A percentile compares a stretch with the other conserved stretches of the same genome.
Conservation (phyloP, 2,888 invertebrate genomes). For the Drosophila greeni region DNA sequence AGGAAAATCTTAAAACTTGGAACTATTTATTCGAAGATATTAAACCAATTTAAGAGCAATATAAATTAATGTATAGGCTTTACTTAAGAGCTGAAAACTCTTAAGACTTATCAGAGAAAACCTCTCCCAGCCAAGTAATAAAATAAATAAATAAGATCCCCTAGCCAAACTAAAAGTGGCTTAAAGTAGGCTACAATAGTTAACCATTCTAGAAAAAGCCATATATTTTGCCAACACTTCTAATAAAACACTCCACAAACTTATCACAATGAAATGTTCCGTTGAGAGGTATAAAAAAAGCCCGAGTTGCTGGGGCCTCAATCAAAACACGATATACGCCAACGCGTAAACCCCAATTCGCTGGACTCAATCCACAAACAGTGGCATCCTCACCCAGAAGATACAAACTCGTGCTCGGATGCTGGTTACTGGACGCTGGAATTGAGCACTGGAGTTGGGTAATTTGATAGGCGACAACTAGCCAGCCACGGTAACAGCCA, state of each 20-base stretch:
- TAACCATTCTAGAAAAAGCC: background rate
- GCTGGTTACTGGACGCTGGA: constrained; percentile 38
- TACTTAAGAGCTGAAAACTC: too few species aligned
- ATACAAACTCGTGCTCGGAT: constrained; percentile 34
- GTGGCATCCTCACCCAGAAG: constrained; percentile 28
- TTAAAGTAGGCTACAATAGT: background rate
- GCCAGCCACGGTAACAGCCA: constrained; percentile 32
- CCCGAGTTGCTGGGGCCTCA: constrained; percentile 1
- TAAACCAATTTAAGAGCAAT: background rate
- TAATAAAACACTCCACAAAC: background rate
- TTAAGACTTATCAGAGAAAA: background rate
- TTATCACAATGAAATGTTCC: constrained; percentile 12
- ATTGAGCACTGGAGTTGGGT: constrained; percentile 42
- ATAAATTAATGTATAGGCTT: background rate
- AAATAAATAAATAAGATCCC: background rate
- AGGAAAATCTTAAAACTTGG: background rate
- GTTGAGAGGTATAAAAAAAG: constrained; percentile 1
- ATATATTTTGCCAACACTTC: constrained; percentile 1
- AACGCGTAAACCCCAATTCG: constrained; percentile 43
- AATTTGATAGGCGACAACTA: constrained; percentile 71
- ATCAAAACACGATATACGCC: constrained; percentile 32
- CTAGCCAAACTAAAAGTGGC: background rate
- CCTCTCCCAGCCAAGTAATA: background rate
- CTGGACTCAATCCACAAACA: constrained; percentile 22
- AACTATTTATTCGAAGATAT: too few species aligned